phyloP scores from a whole-genome alignment of 2,888 invertebrate species.

The Homarus gammarus region DNA sequence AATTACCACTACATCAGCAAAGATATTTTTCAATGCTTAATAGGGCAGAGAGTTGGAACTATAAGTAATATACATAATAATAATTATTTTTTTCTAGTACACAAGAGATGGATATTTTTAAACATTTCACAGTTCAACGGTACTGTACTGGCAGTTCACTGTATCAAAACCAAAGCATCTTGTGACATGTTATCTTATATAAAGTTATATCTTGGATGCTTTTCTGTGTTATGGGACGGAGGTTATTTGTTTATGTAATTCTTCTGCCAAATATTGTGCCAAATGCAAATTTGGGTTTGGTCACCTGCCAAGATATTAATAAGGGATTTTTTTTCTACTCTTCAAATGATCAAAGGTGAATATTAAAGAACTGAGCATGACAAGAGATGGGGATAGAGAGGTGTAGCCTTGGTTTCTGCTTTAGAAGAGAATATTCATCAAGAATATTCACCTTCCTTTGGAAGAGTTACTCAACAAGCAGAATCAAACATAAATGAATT shows the following conservation, averaged over 20 bases:
- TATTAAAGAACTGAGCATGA: background rate
- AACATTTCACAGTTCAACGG: conserved; percentile 53
- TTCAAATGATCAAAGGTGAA: background rate
- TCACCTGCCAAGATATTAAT: background rate
- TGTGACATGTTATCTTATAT: conserved; percentile 13
- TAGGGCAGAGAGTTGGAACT: background rate
- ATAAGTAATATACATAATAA: conserved; percentile 26
- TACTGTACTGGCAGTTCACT: conserved; percentile 45
- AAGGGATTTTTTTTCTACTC: background rate
- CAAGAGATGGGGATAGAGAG: background rate
- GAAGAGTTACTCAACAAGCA: conserved; percentile 7
- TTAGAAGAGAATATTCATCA: too few relatives aligned
- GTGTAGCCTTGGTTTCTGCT: background rate
- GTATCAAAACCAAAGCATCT: conserved; percentile 10
- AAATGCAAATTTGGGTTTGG: background rate
- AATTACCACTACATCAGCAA: background rate
- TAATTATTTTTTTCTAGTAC: conserved; percentile 42
- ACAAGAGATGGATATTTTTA: conserved; percentile 58
- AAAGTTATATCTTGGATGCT: background rate
- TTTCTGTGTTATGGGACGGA: background rate
- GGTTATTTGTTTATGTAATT: background rate
- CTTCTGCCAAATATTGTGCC: background rate
- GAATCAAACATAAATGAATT: conserved; percentile 24
- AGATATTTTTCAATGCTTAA: background rate
- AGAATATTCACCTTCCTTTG: conserved; percentile 15